Evolutionary conservation across 2,797 vertebrate genomes (phyloP).

Genomic region (Calcarius lapponicus): DNA sequence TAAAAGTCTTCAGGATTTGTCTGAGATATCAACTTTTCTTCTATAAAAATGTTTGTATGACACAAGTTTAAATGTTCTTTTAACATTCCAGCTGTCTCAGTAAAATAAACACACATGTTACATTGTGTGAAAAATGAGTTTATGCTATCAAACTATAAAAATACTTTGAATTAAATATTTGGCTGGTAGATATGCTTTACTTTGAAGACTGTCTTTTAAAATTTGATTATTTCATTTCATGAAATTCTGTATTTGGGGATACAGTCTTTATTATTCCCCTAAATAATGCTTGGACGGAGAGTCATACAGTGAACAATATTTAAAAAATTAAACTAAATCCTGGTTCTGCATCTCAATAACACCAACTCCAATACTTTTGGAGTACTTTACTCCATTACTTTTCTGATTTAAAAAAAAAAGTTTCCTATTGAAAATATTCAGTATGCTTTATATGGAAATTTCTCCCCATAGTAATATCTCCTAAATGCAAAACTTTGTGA

Average conservation of each 20-base stretch:
- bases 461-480: background rate
- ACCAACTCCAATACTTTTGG: background rate
- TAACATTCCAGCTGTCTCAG: background rate
- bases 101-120: background rate
- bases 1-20: background rate
- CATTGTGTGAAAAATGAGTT: background rate
- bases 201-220: background rate
- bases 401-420: background rate
- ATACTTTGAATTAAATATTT: background rate
- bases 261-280: background rate
- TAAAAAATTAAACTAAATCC: background rate
- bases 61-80: background rate
- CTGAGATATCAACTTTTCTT: background rate
- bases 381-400: background rate
- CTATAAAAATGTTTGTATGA: background rate
- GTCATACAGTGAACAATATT: background rate
- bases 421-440: background rate
- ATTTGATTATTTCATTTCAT: background rate
- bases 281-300: background rate
- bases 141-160: background rate
- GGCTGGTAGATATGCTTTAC: background rate
- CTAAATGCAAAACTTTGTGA: background rate
- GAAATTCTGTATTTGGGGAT: background rate
- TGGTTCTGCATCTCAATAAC: background rate
- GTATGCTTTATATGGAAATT: background rate